Percentiles rank a stretch among this genome's conserved stretches.
These are phyloP conservation scores for Peromyscus nudipes DNA, from an alignment of 2,797 vertebrate species.

Conservation along the genomic window DNA sequence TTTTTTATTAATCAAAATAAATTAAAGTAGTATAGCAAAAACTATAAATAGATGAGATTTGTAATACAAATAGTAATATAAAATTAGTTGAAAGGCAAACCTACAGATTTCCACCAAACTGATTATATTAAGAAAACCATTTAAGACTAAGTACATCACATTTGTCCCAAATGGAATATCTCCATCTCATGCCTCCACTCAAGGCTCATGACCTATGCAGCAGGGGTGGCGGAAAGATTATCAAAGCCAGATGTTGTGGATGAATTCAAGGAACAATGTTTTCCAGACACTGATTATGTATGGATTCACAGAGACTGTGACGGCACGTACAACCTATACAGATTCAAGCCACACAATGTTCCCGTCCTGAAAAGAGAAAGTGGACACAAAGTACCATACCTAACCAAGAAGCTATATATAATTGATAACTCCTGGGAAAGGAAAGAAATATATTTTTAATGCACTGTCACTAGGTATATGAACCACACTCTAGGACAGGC, in stretches of 20 bases:
- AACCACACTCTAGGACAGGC: not conserved
- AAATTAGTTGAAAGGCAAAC: not conserved
- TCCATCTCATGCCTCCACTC: not conserved
- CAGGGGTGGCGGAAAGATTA: not conserved
- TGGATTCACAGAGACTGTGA: not conserved
- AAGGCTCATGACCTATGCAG: not conserved
- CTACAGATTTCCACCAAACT: not conserved
- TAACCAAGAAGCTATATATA: not conserved
- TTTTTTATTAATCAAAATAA: not conserved
- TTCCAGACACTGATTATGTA: not conserved
- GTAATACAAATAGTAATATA: not conserved
- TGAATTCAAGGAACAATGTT: not conserved
- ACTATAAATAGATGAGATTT: not conserved
- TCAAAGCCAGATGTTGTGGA: not conserved
- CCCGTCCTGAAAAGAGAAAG: not conserved
- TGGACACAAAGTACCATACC: not conserved
- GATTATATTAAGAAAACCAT: not conserved
- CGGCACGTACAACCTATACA: not conserved
- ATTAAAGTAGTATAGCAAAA: not conserved
- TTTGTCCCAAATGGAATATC: not conserved
- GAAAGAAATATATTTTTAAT: not conserved
- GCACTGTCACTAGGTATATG: not conserved
- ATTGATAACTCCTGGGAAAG: not conserved
- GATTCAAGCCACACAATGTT: not conserved
- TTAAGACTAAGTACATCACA: not conserved